Base-by-base conservation (phyloP, 2,888 invertebrate genomes). In the Parnassius apollo region DNA sequence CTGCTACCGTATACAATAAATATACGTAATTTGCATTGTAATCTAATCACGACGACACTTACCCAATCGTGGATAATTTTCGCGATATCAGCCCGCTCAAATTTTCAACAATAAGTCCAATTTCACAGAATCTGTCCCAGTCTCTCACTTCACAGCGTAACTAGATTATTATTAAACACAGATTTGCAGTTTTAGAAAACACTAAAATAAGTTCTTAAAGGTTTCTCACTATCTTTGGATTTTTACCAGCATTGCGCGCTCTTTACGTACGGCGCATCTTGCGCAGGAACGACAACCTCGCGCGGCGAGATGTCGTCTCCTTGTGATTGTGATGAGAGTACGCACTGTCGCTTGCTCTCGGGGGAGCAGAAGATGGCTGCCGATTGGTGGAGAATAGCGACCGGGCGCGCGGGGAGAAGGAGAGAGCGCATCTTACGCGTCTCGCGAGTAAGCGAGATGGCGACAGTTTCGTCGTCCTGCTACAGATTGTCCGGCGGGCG, bases 321-420 rank as follows among this genome's bases (percentile, higher is more conserved):
- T 91, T 89, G 81, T 81, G 86, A 82, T 85, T 74, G 83, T 88
- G 90, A 88, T 88, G 90, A 91, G 91, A 90, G 87, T 82, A 90
- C 90, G 89, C 91, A 89, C 87, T 91, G 91, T 91, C 91, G 91
- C 87, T 89, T 91, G 87, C 90, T 91, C 91, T 91, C 91, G 90
- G 85, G 91, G 91, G 91, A 91, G 90, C 90, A 90, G 80, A 85
- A 91, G 89, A 91, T 89, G 88, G 85, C 82, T 74, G 85, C 84
- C 83, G 83, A 91, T 91, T 91, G 91, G 91, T 89, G 85, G 91
- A 89, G 86, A 88, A 80, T 82, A 83, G 73, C 77, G 74, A 76
- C 71, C 83, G 79, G 77, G 78, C 78, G 83, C 81, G 79, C 82
- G 83, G 87, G 80, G 84, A 79, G 85, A 89, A 81, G 76, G 91